Evolutionary conservation across 2,888 invertebrate species (phyloP).

Genomic region (Lamproptera curius): DNA sequence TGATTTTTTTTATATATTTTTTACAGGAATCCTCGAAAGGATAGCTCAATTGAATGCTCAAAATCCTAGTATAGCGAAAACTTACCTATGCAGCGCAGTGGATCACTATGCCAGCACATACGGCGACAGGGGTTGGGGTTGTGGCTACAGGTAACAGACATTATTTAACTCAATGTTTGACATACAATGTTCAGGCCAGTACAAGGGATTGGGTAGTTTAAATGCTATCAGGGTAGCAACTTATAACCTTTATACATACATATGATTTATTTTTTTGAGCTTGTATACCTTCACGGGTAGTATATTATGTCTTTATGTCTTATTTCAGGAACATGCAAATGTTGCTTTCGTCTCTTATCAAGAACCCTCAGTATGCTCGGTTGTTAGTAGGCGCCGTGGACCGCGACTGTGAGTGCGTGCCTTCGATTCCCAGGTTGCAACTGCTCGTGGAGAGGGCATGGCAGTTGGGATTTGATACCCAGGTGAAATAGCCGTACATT

Average conservation of each 20-base stretch:
- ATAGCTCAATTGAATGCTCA: conserved; percentile 66
- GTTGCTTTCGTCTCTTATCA: conserved; percentile 89
- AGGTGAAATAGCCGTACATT: conserved; percentile 47
- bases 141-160: conserved; percentile 83
- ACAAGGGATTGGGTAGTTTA: too few relatives aligned
- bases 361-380: conserved; percentile 83
- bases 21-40: conserved; percentile 62
- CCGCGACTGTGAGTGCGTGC: conserved; percentile 81
- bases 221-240: too few relatives aligned
- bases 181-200: too few relatives aligned
- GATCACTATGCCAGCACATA: conserved; percentile 93
- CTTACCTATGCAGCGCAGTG: conserved; percentile 87
- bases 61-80: conserved; percentile 81
- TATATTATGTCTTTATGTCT: too few relatives aligned
- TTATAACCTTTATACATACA: too few relatives aligned
- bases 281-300: too few relatives aligned
- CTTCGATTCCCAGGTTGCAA: conserved; percentile 91
- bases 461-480: conserved; percentile 87
- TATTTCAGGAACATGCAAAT: conserved; percentile 88
- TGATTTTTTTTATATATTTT: too few relatives aligned
- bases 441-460: conserved; percentile 90
- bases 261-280: too few relatives aligned
- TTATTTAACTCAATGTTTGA: too few relatives aligned
- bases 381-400: conserved; percentile 63
- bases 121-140: conserved; percentile 95